Percentiles rank a stretch among this genome's conserved stretches.
These are phyloP conservation scores for Myioborus melanocephalus DNA, from an alignment of 2,797 vertebrate genomes.

Conservation along the genomic window DNA sequence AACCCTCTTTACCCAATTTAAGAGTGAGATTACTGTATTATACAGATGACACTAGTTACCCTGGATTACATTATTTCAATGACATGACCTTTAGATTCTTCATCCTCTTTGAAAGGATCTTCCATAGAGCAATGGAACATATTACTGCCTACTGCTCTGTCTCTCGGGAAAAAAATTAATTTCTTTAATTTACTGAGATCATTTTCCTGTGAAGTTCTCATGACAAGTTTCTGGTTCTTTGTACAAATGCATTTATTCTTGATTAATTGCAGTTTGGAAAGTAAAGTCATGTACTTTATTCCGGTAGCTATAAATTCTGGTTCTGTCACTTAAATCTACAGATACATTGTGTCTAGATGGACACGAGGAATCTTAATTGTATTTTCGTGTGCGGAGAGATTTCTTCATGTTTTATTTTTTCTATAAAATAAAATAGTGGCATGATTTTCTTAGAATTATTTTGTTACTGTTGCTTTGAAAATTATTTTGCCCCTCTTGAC, in stretches of 20 bases:
- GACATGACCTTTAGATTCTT: conserved; percentile 55
- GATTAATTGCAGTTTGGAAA: conserved; percentile 10
- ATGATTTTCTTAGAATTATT: not conserved
- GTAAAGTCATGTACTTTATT: not conserved
- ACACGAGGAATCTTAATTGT: not conserved
- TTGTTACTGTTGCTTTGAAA: not conserved
- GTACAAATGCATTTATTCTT: conserved; percentile 21
- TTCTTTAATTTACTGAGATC: conserved; percentile 43
- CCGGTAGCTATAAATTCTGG: not conserved
- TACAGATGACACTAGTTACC: conserved; percentile 8
- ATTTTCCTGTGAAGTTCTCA: not conserved
- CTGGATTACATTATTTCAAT: conserved; percentile 24
- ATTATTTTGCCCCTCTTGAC: not conserved
- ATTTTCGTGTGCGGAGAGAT: not conserved
- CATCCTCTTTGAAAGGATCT: conserved; percentile 18
- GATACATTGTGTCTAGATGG: not conserved
- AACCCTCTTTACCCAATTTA: not conserved
- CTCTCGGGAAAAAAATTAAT: not conserved
- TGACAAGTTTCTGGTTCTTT: conserved; percentile 17
- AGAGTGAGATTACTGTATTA: not conserved
- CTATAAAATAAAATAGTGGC: not conserved
- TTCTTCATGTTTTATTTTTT: not conserved
- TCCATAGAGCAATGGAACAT: conserved; percentile 16
- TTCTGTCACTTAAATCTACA: not conserved
- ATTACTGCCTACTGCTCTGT: not conserved